Evolutionary conservation across 2,888 invertebrate genomes (phyloP).

Genomic region (Biston stratarius): DNA sequence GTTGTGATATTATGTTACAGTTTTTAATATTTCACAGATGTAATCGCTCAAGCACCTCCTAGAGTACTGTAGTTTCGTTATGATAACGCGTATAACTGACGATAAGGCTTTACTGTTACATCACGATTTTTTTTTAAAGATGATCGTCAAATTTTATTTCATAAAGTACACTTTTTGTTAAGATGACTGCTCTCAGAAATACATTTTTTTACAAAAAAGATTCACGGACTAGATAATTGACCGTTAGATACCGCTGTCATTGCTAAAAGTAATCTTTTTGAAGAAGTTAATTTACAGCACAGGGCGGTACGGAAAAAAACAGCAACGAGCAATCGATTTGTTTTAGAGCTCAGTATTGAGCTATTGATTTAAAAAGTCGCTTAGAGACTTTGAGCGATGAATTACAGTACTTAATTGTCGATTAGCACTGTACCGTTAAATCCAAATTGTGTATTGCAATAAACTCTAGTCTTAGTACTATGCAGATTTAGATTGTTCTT

Average conservation of each 20-base stretch:
- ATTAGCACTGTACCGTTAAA: conserved; percentile 13
- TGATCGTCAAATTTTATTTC: neutral
- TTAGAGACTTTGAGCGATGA: conserved; percentile 9
- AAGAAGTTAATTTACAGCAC: conserved; percentile 28
- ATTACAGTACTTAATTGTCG: conserved; percentile 10
- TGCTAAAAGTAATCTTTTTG: conserved; percentile 30
- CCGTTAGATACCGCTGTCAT: conserved; percentile 35
- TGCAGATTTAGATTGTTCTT: neutral
- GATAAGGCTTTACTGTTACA: conserved; percentile 23
- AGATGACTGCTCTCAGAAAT: neutral
- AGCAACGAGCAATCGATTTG: conserved; percentile 2
- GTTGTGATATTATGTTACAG: conserved; percentile 49
- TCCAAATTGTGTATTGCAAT: conserved; percentile 1
- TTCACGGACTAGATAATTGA: conserved; percentile 31
- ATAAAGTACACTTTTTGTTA: neutral
- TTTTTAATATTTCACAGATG: conserved; percentile 40
- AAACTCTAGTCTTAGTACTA: neutral
- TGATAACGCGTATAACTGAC: conserved; percentile 17
- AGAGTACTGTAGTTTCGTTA: conserved; percentile 14
- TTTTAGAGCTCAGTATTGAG: conserved; percentile 2
- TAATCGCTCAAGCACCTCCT: conserved; percentile 16
- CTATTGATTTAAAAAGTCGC: neutral
- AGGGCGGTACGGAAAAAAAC: neutral
- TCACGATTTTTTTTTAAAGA: conserved; percentile 6
- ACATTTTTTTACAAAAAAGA: conserved; percentile 28